A percentile compares a stretch with the other conserved stretches of the same genome.
phyloP scores from a whole-genome alignment of 2,888 invertebrate species.

The Lithophane semibrunnea region DNA sequence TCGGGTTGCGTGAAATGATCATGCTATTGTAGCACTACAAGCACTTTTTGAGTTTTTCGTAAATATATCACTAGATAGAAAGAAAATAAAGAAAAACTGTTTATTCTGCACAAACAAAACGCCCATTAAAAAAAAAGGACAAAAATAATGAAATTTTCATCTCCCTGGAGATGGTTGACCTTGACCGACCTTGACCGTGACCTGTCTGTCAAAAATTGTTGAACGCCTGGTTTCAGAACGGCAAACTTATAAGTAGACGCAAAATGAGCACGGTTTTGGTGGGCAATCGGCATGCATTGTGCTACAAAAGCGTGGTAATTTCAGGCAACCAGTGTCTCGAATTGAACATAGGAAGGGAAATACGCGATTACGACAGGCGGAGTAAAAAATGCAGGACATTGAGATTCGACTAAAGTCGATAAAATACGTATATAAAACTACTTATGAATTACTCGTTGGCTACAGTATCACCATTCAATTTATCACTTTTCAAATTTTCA shows the following conservation, averaged over 20 bases:
- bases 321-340: not conserved
- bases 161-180: not conserved
- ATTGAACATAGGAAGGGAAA: not conserved
- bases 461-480: slow-evolving; percentile 38
- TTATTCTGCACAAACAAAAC: no score
- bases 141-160: no score
- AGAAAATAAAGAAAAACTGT: no score
- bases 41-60: not conserved
- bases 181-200: not conserved
- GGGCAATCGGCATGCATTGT: not conserved
- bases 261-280: not conserved
- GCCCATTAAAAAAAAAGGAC: no score
- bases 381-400: slow-evolving; percentile 5
- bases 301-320: not conserved
- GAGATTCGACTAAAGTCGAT: slow-evolving; percentile 46
- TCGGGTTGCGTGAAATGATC: not conserved
- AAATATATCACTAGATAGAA: no score
- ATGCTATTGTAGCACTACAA: not conserved
- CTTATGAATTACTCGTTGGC: slow-evolving; percentile 33
- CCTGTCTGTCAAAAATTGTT: not conserved
- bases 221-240: not conserved
- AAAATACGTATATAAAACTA: not conserved
- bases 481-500: slow-evolving; percentile 27
- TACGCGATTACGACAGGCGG: slow-evolving; percentile 4
- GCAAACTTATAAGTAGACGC: not conserved